phyloP scores from a whole-genome alignment of 2,797 vertebrate species.

The Danionella dracula region DNA sequence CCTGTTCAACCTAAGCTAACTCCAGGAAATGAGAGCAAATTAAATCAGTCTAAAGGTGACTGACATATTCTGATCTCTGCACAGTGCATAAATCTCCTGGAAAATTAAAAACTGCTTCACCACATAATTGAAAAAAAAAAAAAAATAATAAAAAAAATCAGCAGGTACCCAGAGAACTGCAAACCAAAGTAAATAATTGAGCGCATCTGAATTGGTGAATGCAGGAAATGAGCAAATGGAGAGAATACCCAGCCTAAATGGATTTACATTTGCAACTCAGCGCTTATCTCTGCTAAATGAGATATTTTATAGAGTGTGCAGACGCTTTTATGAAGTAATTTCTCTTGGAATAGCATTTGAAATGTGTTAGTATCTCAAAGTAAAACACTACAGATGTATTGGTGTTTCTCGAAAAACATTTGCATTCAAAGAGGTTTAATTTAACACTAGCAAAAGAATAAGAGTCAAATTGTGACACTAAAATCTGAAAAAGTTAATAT shows the following conservation, averaged over 20 bases:
- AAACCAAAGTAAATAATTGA: slow-evolving; percentile 51
- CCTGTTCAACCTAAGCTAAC: background rate
- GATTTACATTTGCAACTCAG: slow-evolving; percentile 63
- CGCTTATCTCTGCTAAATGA: slow-evolving; percentile 55
- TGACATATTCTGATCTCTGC: slow-evolving; percentile 36
- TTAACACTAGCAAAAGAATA: too few species aligned
- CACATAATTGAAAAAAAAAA: slow-evolving; percentile 42
- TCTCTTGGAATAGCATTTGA: background rate
- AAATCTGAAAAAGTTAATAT: too few species aligned
- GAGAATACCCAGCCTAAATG: slow-evolving; percentile 62
- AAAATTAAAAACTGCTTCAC: slow-evolving; percentile 17
- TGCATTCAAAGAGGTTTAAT: too few species aligned
- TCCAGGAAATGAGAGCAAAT: slow-evolving; percentile 49
- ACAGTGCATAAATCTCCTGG: background rate
- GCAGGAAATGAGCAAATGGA: slow-evolving; percentile 58
- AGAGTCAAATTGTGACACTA: too few species aligned
- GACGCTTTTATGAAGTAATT: background rate
- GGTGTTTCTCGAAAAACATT: too few species aligned
- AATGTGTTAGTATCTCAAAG: too few species aligned
- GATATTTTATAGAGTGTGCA: slow-evolving; percentile 52
- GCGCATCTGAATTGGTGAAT: background rate
- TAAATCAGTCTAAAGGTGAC: slow-evolving; percentile 47
- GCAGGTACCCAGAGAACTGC: slow-evolving; percentile 43
- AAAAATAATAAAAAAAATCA: slow-evolving; percentile 51
- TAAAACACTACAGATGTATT: too few species aligned